Conservation (phyloP, 2,888 invertebrate species). For the Drosophila recens region DNA sequence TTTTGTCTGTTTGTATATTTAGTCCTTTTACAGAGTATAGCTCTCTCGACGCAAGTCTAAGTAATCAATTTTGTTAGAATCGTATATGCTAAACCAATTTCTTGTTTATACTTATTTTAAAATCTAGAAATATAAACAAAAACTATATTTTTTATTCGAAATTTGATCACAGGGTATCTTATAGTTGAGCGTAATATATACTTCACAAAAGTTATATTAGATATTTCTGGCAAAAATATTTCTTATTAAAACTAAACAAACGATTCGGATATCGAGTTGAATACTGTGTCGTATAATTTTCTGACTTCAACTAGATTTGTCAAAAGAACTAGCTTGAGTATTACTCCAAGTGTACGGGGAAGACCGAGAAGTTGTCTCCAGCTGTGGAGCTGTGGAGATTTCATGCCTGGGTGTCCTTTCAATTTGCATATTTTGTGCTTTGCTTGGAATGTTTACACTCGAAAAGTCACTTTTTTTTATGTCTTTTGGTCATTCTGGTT, state of each 20-base stretch:
- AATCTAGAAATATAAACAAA: too few species aligned
- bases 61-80: too few species aligned
- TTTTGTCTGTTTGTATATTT: too few species aligned
- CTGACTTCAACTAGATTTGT: too few species aligned
- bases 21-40: too few species aligned
- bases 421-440: conserved; percentile 74
- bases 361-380: conserved; percentile 3
- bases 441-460: conserved; percentile 52
- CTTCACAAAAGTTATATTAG: neutral
- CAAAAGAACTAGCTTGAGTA: neutral
- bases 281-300: neutral
- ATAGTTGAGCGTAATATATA: neutral
- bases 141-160: too few species aligned
- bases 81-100: too few species aligned
- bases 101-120: too few species aligned
- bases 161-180: neutral
- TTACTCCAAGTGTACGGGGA: conserved; percentile 14
- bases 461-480: conserved; percentile 50
- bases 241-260: neutral
- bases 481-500: conserved; percentile 54
- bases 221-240: neutral
- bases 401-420: conserved; percentile 64
- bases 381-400: neutral
- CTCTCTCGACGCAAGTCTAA: too few species aligned
- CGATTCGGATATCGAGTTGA: neutral